Conservation (phyloP, 2,113 vertebrate species). For the Solea solea region DNA sequence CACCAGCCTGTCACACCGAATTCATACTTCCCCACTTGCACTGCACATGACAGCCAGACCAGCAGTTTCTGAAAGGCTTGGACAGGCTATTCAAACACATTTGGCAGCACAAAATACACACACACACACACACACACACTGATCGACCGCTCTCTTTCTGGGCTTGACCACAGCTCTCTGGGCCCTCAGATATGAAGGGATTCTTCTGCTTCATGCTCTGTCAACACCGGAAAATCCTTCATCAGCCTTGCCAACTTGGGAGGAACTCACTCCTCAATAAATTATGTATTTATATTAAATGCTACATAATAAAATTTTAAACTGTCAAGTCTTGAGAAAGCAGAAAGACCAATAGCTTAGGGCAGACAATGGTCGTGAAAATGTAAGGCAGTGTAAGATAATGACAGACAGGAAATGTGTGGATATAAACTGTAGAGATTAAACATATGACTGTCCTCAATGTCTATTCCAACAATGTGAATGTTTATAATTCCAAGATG, state of each 20-base stretch:
- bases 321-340: conserved; percentile 30
- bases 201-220: conserved; percentile 16
- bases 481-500: no score
- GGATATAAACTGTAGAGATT: no score
- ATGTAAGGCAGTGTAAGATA: neutral
- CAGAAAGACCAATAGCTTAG: conserved; percentile 14
- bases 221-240: conserved; percentile 10
- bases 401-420: neutral
- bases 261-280: conserved; percentile 8
- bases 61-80: conserved; percentile 77
- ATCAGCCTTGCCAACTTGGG: neutral
- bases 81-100: conserved; percentile 66
- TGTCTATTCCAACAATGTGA: neutral
- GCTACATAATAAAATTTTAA: conserved; percentile 1
- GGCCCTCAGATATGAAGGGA: conserved; percentile 39
- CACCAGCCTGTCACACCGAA: conserved; percentile 37
- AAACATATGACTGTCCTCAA: no score
- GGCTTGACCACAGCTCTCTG: conserved; percentile 64
- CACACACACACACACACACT: conserved; percentile 39
- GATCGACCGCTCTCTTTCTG: conserved; percentile 55
- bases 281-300: no score
- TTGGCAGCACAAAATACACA: conserved; percentile 35
- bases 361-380: conserved; percentile 8
- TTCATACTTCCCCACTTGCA: conserved; percentile 67
- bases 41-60: conserved; percentile 76